phyloP scores from a whole-genome alignment of 2,797 vertebrate species.

The Decapterus maruadsi region DNA sequence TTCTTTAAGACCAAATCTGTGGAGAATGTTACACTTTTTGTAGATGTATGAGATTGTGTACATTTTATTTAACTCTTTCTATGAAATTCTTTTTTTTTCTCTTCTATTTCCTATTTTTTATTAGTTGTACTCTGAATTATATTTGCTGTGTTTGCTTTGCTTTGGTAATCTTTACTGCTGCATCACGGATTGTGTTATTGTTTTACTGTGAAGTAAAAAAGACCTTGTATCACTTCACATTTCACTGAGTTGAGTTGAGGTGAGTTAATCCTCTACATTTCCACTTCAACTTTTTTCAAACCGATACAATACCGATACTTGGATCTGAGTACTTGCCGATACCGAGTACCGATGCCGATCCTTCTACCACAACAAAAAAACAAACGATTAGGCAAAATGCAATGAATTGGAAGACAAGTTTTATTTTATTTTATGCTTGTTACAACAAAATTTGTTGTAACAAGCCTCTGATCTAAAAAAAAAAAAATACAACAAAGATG shows the following conservation, averaged over 20 bases:
- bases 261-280: too few relatives aligned
- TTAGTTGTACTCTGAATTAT: not conserved
- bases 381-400: too few relatives aligned
- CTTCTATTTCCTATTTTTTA: not conserved
- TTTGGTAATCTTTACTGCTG: slow-evolving; percentile 9
- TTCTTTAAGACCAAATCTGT: slow-evolving; percentile 37
- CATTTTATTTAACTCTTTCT: slow-evolving; percentile 9
- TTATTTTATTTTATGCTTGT: too few relatives aligned
- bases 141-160: not conserved
- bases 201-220: slow-evolving; percentile 24
- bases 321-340: too few relatives aligned
- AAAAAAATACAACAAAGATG: too few relatives aligned
- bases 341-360: too few relatives aligned
- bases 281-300: too few relatives aligned
- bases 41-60: slow-evolving; percentile 1
- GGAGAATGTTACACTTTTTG: slow-evolving; percentile 21
- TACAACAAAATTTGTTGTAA: too few relatives aligned
- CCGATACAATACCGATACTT: too few relatives aligned
- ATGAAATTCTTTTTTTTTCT: not conserved
- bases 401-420: too few relatives aligned
- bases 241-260: not conserved
- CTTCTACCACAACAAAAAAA: too few relatives aligned
- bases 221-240: not conserved
- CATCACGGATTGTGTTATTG: not conserved
- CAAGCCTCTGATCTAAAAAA: too few relatives aligned